Conservation (phyloP, 1,140 invertebrate species). For the Teleogryllus occipitalis region DNA sequence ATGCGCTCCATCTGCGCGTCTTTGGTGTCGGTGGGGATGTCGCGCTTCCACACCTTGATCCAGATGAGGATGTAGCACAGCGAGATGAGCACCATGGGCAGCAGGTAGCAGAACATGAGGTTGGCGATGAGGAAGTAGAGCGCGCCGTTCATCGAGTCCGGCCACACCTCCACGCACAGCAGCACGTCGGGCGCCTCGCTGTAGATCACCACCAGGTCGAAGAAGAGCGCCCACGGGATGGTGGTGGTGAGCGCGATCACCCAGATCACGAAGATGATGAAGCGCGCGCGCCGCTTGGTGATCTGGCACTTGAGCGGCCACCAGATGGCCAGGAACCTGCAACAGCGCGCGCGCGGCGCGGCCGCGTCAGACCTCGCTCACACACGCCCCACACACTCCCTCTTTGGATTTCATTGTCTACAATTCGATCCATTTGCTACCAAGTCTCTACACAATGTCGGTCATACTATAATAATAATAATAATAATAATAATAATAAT, state of each 20-base stretch:
- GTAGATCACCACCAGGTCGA: constrained; percentile 69
- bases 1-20: constrained; percentile 84
- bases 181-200: constrained; percentile 58
- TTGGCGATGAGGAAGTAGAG: constrained; percentile 86
- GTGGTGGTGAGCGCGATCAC: constrained; percentile 72
- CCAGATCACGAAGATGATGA: constrained; percentile 90
- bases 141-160: constrained; percentile 63
- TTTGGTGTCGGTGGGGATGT: constrained; percentile 83
- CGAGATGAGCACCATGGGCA: constrained; percentile 84
- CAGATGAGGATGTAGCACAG: constrained; percentile 89
- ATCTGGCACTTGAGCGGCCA: constrained; percentile 88
- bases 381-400: too few relatives aligned
- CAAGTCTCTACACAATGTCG: too few relatives aligned
- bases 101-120: constrained; percentile 82
- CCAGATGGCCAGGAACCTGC: constrained; percentile 93
- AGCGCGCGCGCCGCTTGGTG: constrained; percentile 69
- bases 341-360: constrained; percentile 25
- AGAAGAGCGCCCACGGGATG: constrained; percentile 83
- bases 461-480: too few relatives aligned
- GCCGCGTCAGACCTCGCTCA: too few relatives aligned
- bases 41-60: constrained; percentile 78
- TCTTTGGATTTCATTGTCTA: too few relatives aligned
- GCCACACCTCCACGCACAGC: constrained; percentile 80
- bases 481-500: too few relatives aligned
- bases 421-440: too few relatives aligned